Percentiles rank a stretch among this genome's conserved stretches.
These are phyloP conservation scores for Salvelinus sp. DNA, from an alignment of 2,113 vertebrate species.

Conservation along the genomic window DNA sequence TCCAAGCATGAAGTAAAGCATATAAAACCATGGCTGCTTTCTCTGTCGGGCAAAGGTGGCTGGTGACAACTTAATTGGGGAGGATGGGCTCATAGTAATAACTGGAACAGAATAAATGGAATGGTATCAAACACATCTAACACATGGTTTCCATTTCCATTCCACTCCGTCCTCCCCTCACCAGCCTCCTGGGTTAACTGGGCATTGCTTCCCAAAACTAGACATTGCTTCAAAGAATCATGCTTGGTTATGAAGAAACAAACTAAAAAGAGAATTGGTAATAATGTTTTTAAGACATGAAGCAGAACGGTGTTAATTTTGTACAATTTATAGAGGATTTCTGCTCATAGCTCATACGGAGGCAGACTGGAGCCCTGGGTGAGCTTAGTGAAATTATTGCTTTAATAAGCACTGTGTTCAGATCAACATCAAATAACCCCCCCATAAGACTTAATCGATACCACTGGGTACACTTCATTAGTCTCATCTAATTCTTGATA, in stretches of 20 bases:
- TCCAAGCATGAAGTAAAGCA: no score
- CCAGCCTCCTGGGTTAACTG: no score
- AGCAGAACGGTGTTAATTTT: conserved; percentile 2
- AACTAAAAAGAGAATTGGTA: conserved; percentile 38
- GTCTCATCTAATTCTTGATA: not conserved
- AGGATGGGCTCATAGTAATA: no score
- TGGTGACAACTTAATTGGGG: no score
- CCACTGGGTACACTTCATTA: conserved; percentile 19
- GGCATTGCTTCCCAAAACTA: not conserved
- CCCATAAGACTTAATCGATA: conserved; percentile 37
- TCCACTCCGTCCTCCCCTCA: no score
- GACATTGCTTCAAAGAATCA: conserved; percentile 16
- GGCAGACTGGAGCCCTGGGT: not conserved
- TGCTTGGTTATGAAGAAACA: conserved; percentile 10
- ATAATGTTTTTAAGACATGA: not conserved
- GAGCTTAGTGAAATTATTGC: conserved; percentile 19
- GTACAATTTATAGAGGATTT: conserved; percentile 16
- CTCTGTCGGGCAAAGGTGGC: no score
- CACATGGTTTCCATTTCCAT: no score
- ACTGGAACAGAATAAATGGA: no score
- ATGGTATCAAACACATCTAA: no score
- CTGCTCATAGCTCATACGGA: not conserved
- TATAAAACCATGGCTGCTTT: no score
- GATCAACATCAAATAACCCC: conserved; percentile 24
- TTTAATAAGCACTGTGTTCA: not conserved